Base-by-base conservation (phyloP, 2,797 vertebrate genomes). In the Oreochromis grahami region DNA sequence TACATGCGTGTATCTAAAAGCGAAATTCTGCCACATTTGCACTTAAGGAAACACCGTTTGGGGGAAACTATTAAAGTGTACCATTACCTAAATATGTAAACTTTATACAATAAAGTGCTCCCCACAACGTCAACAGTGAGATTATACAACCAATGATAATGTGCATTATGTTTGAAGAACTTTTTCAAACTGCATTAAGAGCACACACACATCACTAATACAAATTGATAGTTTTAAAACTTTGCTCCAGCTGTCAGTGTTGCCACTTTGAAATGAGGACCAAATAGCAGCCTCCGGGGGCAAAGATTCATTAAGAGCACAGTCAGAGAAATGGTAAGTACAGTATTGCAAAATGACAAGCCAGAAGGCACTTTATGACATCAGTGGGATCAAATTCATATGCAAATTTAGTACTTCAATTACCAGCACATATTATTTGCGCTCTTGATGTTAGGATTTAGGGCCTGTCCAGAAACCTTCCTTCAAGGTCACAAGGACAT, bases 341-440 rank as follows among this genome's bases (percentile, higher is more conserved):
- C 85, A 89, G 78, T 91, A 92, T 93, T 92, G 92, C 93, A 92
- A 91, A 86, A 91, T 79, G 89, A 92, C 81, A 87, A 93, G 95
- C 94, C 92, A 51, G 91, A 95, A 96, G 95, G 95, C 95, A 96
- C 95, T 96, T 95, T 41, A 94, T 95, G 91, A 92, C 86, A 85
- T 86, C 70, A 89, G 81, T 89, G 79, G 76, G 81, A 82, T 93
- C 86, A 88, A 77, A 88, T 89, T 85, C 15, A 65, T 87, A 88
- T 78, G 41, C 65, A 77, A 91, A 89, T 92, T 87, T 88, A 87
- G 84, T 78, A 45, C 82, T 76, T 80, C 82, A 51, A 68, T 78
- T 84, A 77, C 52, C 70, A 83, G 48, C 45, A 80, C 34, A 80
- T 81, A 32, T 50, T 60, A 82, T 53, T 82, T 52, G 55, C 53